phyloP scores from a whole-genome alignment of 2,888 invertebrate species.

The Nyleta sp. region DNA sequence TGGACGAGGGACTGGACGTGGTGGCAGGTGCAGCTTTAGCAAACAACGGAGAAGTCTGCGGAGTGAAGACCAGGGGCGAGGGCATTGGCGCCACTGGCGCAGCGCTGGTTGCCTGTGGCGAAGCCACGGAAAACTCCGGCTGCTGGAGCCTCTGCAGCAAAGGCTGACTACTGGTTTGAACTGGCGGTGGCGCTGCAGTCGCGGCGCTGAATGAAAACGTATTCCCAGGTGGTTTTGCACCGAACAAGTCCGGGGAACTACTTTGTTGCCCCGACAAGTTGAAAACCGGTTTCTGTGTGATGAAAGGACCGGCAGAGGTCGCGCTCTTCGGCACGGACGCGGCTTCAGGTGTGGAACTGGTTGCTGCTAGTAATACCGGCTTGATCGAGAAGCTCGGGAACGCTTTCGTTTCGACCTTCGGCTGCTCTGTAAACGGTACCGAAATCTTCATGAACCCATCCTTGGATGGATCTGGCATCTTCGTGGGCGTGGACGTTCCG shows the following conservation, averaged over 20 bases:
- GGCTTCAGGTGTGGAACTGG: background rate
- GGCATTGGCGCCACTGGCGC: conserved; percentile 44
- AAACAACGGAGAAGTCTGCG: conserved; percentile 53
- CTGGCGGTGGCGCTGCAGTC: background rate
- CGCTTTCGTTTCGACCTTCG: conserved; percentile 29
- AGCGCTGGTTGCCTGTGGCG: conserved; percentile 18
- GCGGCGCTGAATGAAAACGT: conserved; percentile 16
- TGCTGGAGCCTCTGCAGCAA: conserved; percentile 64
- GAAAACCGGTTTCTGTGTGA: conserved; percentile 7
- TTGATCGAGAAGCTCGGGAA: conserved; percentile 33
- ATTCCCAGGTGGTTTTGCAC: conserved; percentile 22
- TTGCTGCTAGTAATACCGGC: background rate
- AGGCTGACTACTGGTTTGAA: conserved; percentile 24
- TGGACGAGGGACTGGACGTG: conserved; percentile 58
- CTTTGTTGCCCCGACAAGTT: background rate
- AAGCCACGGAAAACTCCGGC: conserved; percentile 47
- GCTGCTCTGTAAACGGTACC: conserved; percentile 7
- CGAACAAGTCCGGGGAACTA: conserved; percentile 21
- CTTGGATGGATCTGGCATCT: conserved; percentile 21
- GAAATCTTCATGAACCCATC: conserved; percentile 11
- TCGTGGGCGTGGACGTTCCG: conserved; percentile 14
- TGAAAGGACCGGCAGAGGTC: conserved; percentile 1
- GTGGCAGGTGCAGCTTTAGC: conserved; percentile 52
- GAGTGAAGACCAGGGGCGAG: conserved; percentile 53
- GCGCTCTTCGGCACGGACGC: conserved; percentile 7